Evolutionary conservation across 2,113 vertebrate genomes (phyloP), one percentile per base, ranked within the genome.

Genomic region (Pyrgilauda ruficollis): DNA sequence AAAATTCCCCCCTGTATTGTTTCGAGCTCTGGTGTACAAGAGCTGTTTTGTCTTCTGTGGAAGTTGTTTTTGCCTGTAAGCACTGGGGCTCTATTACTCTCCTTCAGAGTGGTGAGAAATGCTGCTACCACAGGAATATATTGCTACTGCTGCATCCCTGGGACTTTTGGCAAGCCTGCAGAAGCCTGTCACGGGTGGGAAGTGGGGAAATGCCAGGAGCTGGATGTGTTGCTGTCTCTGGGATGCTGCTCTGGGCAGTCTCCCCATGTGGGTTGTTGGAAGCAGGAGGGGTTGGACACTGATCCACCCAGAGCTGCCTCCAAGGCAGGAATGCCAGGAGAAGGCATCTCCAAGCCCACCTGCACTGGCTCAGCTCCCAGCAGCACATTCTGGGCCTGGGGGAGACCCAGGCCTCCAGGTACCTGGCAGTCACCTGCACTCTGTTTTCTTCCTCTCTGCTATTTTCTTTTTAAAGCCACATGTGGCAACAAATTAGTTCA

Each of bases 11-110:
- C 59, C 63, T 79, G 66, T 84, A 62, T 93, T 91, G 92, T 94
- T 94, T 90, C 12, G 24, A 73, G 91, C 74, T 67, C 69, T 92
- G 33, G 68, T 84, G 44, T 90, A 80, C 80, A 86, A 92, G 94
- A 95, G 81, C 90, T 95, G 77, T 87, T 94, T 78, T 68, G 70
- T 96, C 91, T 95, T 93, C 90, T 92, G 47, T 80, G 80, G 59
- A 95, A 90, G 95, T 69, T 91, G 95, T 61, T 95, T 94, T 91
- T 94, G 94, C 87, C 93, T 81, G 55, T 74, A 76, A 97, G 96
- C 92, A 2, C 55, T 28, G 43, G 90, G 89, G 73, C 92, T 94
- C 67, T 47, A 5, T 80, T 91, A 33, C 68, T 94, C 73, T 84
- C 64, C 80, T 96, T 92, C 70, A 28, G 49, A 50, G 43, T 84